Conservation (phyloP, 2,113 vertebrate genomes). For the Campylomormyrus numenius region DNA sequence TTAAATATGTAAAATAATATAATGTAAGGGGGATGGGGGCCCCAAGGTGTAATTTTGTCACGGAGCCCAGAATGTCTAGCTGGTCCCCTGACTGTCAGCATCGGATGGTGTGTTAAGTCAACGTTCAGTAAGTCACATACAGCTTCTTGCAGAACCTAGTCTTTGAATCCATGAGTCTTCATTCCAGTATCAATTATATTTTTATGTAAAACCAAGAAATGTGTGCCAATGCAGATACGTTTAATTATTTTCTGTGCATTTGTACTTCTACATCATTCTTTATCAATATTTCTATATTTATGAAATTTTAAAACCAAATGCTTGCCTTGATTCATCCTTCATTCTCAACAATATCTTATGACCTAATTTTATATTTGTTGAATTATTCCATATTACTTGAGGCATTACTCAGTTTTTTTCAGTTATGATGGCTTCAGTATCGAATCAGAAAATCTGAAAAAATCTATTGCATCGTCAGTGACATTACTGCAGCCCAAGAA, state of each 20-base stretch:
- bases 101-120: neutral
- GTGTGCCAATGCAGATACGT: neutral
- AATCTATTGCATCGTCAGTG: neutral
- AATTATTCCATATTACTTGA: neutral
- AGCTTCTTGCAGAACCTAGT: neutral
- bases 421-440: neutral
- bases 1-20: neutral
- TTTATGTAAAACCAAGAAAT: neutral
- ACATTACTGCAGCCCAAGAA: neutral
- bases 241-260: neutral
- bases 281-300: neutral
- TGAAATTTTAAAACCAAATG: neutral
- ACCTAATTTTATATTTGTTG: neutral
- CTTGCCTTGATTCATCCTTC: neutral
- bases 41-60: neutral
- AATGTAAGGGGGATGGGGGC: neutral
- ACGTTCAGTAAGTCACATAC: neutral
- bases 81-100: neutral
- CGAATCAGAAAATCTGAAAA: neutral
- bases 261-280: neutral
- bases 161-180: neutral
- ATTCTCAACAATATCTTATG: neutral
- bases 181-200: neutral
- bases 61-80: neutral
- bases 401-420: neutral